phyloP scores from a whole-genome alignment of 2,888 invertebrate species.

The Vesta saturnalis region DNA sequence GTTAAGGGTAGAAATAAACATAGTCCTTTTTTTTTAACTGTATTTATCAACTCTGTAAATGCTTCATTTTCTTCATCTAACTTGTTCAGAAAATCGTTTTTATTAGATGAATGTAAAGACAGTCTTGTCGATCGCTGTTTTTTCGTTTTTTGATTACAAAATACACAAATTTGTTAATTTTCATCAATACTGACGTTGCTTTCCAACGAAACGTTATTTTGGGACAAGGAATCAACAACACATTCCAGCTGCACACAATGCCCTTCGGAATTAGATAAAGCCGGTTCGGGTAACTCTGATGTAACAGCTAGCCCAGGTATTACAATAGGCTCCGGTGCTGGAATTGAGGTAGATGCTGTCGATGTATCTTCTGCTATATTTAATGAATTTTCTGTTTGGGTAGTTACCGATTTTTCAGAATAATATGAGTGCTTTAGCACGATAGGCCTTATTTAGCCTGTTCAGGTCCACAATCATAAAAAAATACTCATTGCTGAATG shows the following conservation, averaged over 20 bases:
- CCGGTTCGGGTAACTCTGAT: too few relatives aligned
- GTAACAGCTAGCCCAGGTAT: not conserved
- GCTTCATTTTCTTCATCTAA: too few relatives aligned
- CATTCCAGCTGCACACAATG: not conserved
- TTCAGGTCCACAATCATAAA: too few relatives aligned
- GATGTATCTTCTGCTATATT: not conserved
- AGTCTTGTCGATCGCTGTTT: not conserved
- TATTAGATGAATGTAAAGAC: not conserved
- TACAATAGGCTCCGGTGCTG: not conserved
- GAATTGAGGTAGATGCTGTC: not conserved
- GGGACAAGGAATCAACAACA: not conserved
- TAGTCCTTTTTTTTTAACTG: not conserved
- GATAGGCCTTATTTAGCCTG: too few relatives aligned
- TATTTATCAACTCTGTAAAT: not conserved
- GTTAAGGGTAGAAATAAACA: not conserved
- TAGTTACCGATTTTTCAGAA: not conserved
- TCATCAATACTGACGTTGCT: too few relatives aligned
- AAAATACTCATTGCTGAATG: too few relatives aligned
- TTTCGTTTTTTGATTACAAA: not conserved
- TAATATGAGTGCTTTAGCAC: not conserved
- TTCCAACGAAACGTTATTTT: too few relatives aligned
- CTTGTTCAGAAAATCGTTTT: not conserved
- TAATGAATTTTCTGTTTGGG: not conserved
- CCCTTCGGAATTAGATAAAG: not conserved
- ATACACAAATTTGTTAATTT: too few relatives aligned